Percentiles rank a stretch among this genome's conserved stretches.
Conservation (phyloP, 2,888 invertebrate species). For the Drosophila mayaguana region DNA sequence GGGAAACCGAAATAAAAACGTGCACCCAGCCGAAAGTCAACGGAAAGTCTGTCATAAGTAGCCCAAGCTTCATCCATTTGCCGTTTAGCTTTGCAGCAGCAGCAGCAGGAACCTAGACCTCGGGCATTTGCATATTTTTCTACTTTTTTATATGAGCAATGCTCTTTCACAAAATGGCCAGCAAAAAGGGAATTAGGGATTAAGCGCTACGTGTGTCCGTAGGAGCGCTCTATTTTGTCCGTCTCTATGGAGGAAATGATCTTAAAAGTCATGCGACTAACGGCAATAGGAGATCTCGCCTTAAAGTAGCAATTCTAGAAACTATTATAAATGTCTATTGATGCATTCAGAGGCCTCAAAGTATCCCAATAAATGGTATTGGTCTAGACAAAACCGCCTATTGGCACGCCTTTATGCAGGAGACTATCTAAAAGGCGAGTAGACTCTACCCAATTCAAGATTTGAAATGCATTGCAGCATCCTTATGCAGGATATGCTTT, state of each 20-base stretch:
- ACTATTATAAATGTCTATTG: no score
- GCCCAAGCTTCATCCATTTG: conserved; percentile 20
- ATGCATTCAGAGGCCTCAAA: no score
- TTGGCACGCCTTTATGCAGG: no score
- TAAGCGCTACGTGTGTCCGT: neutral
- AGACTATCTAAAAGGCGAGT: no score
- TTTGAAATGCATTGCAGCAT: no score
- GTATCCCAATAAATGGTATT: no score
- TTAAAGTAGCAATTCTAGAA: neutral
- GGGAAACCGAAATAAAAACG: neutral
- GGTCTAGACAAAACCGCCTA: no score
- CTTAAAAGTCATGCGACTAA: neutral
- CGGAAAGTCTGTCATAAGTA: conserved; percentile 19
- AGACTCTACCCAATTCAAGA: no score
- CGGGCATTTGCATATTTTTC: conserved; percentile 6
- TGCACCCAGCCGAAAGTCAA: neutral
- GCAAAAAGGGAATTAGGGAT: neutral
- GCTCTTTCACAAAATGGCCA: neutral
- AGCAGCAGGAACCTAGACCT: neutral
- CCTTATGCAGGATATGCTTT: no score
- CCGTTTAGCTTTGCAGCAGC: neutral
- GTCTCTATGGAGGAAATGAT: neutral
- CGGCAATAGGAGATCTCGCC: neutral
- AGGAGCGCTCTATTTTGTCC: neutral
- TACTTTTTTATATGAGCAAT: neutral